Evolutionary conservation across 2,888 invertebrate genomes (phyloP), one percentile per base, ranked within the genome.

Genomic region (Macaria notata): DNA sequence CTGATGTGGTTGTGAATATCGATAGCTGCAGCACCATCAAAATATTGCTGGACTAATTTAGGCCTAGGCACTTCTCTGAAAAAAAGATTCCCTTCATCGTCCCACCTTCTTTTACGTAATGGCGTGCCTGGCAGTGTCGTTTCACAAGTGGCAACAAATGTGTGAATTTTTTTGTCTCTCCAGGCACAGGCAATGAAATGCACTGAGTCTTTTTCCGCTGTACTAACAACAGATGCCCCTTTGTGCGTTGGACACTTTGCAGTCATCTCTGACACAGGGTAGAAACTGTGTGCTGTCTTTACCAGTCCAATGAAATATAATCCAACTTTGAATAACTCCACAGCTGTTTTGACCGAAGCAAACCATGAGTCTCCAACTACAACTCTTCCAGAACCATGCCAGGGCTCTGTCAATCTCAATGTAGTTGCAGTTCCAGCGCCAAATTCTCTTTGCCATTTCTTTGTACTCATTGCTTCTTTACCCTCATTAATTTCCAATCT

Each of bases 361-460:
- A 63, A 62, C 56, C 59, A 62, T 38, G 56, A 62, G 48, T 49
- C 49, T 30, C 49, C 49, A 58, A 61, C 5, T 46, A 59, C 45
- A 47, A 56, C 56, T 45, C 58, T 43, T 9, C 62, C 65, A 44
- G 65, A 44, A 41, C 62, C 62, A 56, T 62, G 60, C 64, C 63
- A 66, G 9, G 52, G 62, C 31, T 58, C 44, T 9, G 56, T 65
- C 9, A 69, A 47, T 51, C 64, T 57, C 42, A 65, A 46, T 38
- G 60, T 65, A 41, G 64, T 67, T 48, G 60, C 65, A 30, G 36
- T 36, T 36, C 36, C 36, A 36, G 36, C 36, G 36, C 36, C 36
- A 36, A 54, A 41, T 30, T 48, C 19, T 48, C 54, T 42, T 54
- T 54, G 48, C 54, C 54, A 54, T 48, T 54, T 54, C 31, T 47